Base-by-base conservation (phyloP, 2,888 invertebrate species). In the Cremastobaeus sp. region DNA sequence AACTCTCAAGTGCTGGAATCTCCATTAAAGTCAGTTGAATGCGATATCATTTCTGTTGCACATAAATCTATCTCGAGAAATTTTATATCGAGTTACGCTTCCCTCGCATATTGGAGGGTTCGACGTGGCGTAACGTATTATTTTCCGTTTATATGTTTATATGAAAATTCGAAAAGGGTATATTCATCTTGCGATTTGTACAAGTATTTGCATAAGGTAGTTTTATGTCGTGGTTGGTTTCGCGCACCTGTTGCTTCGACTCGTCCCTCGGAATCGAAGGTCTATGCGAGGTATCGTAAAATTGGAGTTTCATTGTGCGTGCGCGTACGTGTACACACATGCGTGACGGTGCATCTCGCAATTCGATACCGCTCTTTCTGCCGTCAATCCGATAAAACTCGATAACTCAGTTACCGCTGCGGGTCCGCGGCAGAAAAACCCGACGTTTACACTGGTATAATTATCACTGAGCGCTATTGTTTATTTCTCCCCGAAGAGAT, bases 221-320 rank as follows among this genome's bases (percentile, higher is more conserved):
- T 82, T 82, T 82, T 77, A 82, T 82, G 83, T 83, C 82, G 80
- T 72, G 82, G 78, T 76, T 77, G 78, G 78, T 78, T 80, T 79
- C 76, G 78, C 78, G 79, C 86, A 86, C 86, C 86, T 87, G 86
- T 87, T 87, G 86, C 86, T 86, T 84, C 84, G 76, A 79, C 81
- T 84, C 83, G 81, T 82, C 82, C 82, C 83, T 82, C 83, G 82
- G 83, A 85, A 86, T 86, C 85, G 86, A 86, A 86, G 84, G 80
- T 79, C 81, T 78, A 74, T 76, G 18, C 69, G 62, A 59, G 76
- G 62, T 76, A 76, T 78, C 78, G 77, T 78, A 77, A 79, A 78
- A 78, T 78, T 78, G 76, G 66, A 76, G 69, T 69, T 60, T 48
- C 69, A 43, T 52, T 68, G 59, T 74, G 17, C 25, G 62, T 43